Evolutionary conservation across 2,888 invertebrate species (phyloP), one percentile per base, ranked within the genome.

Genomic region (Ligdia adustata): DNA sequence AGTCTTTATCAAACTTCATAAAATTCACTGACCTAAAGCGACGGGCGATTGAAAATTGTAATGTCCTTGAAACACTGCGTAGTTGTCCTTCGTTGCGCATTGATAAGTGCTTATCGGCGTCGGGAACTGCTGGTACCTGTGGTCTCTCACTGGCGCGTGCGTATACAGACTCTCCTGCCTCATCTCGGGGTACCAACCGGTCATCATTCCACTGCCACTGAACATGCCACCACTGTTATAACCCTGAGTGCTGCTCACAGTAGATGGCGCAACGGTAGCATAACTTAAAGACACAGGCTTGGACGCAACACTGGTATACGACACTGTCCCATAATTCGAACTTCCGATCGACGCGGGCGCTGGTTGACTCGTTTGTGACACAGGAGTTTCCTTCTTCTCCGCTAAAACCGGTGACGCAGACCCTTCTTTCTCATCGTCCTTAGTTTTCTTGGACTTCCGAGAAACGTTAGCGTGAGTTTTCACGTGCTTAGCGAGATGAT

Each of bases 401-500:
- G 51, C 15, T 7, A 27, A 26, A 38, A 41, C 4, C 18, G 50
- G 52, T 45, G 72, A 75, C 0, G 66, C 43, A 1, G 80, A 63
- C 62, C 89, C 86, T 3, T 88, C 86, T 52, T 90, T 91, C 6
- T 82, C 82, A 3, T 83, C 86, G 1, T 82, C 83, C 54, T 82
- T 85, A 0, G 70, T 35, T 65, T 88, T 82, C 58, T 83, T 88
- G 43, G 72, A 91, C 50, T 91, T 91, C 41, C 91, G 92, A 11
- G 92, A 86, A 1, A 86, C 89, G 57, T 93, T 94, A 15, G 93
- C 93, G 64, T 98, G 98, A 0, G 97, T 98, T 75, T 97, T 97
- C 55, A 95, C 93, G 79, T 98, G 98, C 79, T 98, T 98, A 51
- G 94, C 95, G n/a, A 98, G 91, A 76, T 98, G 98, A 76, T 98